Evolutionary conservation across 2,113 vertebrate genomes (phyloP).

Genomic region (Mus spicilegus): DNA sequence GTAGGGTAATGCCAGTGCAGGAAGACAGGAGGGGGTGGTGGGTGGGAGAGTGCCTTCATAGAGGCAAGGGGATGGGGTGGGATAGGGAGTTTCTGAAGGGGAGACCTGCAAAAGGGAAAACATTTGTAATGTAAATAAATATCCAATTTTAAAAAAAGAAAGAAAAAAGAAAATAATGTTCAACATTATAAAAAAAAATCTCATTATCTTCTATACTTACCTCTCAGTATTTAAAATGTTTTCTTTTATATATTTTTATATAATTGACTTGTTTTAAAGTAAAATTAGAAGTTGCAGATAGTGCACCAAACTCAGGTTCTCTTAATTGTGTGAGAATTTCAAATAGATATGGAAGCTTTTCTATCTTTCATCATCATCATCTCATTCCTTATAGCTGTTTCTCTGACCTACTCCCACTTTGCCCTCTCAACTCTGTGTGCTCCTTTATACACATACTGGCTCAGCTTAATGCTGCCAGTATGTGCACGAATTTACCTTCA

Average conservation of each 20-base stretch:
- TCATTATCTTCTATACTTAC: neutral
- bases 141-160: too few species aligned
- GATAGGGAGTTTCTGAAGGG: too few species aligned
- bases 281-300: neutral
- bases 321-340: neutral
- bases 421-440: neutral
- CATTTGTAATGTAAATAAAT: too few species aligned
- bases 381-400: neutral
- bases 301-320: neutral
- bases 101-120: too few species aligned
- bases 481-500: neutral
- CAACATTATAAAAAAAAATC: neutral
- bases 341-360: neutral
- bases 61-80: too few species aligned
- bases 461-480: neutral
- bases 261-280: neutral
- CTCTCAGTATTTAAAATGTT: constrained; percentile 23
- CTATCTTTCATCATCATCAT: neutral
- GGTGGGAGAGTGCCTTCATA: too few species aligned
- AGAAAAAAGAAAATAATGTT: too few species aligned
- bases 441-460: neutral
- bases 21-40: too few species aligned
- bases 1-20: too few species aligned
- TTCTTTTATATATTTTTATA: neutral
- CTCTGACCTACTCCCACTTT: too few species aligned